A percentile compares a stretch with the other conserved stretches of the same genome.
Conservation (phyloP, 2,888 invertebrate genomes). For the Lithophane socia region DNA sequence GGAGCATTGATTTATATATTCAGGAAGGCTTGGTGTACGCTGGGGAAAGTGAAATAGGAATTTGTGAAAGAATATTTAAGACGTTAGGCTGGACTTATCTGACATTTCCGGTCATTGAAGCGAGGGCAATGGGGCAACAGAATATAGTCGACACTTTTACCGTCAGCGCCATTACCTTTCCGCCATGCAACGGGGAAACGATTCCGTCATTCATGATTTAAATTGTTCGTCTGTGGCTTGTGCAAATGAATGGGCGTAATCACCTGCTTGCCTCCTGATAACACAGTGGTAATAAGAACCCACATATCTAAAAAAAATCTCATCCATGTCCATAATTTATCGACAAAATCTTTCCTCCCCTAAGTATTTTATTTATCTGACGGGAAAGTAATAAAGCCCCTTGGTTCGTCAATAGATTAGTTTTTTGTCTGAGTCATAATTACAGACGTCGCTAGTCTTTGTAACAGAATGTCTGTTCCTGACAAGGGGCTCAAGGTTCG, state of each 20-base stretch:
- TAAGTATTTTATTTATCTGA: conserved; percentile 25
- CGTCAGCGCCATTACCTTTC: conserved; percentile 71
- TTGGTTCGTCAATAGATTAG: conserved; percentile 51
- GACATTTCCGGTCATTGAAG: conserved; percentile 84
- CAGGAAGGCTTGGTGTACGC: conserved; percentile 70
- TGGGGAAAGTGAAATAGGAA: conserved; percentile 73
- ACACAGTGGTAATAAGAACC: not conserved
- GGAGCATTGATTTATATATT: conserved; percentile 74
- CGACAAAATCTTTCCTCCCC: not conserved
- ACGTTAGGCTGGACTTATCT: conserved; percentile 81
- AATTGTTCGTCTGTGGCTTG: conserved; percentile 27
- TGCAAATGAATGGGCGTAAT: conserved; percentile 25
- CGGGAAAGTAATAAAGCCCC: conserved; percentile 28
- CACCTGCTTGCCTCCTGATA: conserved; percentile 11
- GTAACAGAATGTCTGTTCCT: conserved; percentile 70
- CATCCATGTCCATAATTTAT: conserved; percentile 11
- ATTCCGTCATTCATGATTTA: conserved; percentile 40
- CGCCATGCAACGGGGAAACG: conserved; percentile 28
- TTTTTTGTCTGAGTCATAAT: conserved; percentile 49
- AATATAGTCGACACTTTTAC: conserved; percentile 75
- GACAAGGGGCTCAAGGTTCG: conserved; percentile 69
- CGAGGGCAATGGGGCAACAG: conserved; percentile 75
- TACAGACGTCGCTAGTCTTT: conserved; percentile 56
- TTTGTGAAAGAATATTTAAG: conserved; percentile 75
- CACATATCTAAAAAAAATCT: not conserved